These are phyloP conservation scores for Terrapene triunguis DNA, from an alignment of 2,113 vertebrate species.

Conservation along the genomic window DNA sequence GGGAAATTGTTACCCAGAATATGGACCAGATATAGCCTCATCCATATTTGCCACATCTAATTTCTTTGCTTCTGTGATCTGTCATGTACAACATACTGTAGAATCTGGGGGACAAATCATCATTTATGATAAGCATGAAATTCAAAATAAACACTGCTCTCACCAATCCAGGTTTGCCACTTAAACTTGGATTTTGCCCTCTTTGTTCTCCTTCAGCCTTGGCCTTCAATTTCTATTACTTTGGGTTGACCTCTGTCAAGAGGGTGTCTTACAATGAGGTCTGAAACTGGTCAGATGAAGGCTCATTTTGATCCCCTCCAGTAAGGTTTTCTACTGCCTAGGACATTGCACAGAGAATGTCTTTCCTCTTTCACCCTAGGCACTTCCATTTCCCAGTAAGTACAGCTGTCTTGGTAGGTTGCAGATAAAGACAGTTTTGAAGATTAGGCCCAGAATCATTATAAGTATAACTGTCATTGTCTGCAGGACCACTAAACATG, in stretches of 20 bases:
- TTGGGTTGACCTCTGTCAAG: too few species aligned
- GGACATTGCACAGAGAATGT: not conserved
- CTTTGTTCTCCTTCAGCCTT: not conserved
- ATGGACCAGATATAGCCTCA: not conserved
- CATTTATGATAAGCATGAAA: not conserved
- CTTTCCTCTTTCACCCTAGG: not conserved
- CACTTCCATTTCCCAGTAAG: not conserved
- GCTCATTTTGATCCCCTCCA: not conserved
- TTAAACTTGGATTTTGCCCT: not conserved
- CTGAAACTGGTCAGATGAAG: not conserved
- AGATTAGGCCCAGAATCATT: not conserved
- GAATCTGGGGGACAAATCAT: not conserved
- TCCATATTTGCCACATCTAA: not conserved
- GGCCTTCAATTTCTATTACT: not conserved
- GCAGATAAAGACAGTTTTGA: not conserved
- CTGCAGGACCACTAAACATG: not conserved
- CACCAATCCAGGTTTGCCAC: not conserved
- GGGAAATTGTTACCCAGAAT: not conserved
- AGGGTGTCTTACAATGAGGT: not conserved
- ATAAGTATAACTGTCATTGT: not conserved
- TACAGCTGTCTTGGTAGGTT: not conserved
- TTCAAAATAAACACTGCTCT: not conserved
- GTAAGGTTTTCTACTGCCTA: not conserved
- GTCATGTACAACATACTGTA: not conserved
- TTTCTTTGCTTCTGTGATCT: not conserved